Evolutionary conservation across 2,888 invertebrate species (phyloP).

Genomic region (Platycheirus rosarum): DNA sequence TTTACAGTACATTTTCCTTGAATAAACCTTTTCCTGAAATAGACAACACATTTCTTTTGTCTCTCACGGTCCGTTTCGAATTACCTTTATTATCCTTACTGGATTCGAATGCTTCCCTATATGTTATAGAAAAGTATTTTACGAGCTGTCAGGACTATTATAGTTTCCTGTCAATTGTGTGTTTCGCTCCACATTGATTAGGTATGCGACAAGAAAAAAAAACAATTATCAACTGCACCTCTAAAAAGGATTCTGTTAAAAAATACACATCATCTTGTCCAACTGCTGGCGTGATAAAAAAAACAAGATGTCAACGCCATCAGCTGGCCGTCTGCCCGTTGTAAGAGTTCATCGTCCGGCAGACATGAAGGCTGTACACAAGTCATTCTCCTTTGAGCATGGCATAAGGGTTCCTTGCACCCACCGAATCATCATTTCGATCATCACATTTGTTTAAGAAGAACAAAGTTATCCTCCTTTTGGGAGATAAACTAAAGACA

Average conservation of each 20-base stretch:
- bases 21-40: too few species aligned
- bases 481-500: conserved; percentile 41
- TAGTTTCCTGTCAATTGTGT: conserved; percentile 53
- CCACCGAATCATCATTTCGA: conserved; percentile 71
- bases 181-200: conserved; percentile 18
- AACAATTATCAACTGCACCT: conserved; percentile 7
- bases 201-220: conserved; percentile 12
- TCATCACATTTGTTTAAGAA: conserved; percentile 55
- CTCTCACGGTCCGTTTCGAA: too few species aligned
- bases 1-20: too few species aligned
- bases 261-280: conserved; percentile 53
- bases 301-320: conserved; percentile 72
- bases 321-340: conserved; percentile 70
- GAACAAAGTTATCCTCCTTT: conserved; percentile 15
- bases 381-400: conserved; percentile 66
- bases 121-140: too few species aligned
- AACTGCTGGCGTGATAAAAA: conserved; percentile 69
- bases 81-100: too few species aligned
- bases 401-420: conserved; percentile 70
- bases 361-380: conserved; percentile 66
- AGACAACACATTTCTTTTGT: too few species aligned
- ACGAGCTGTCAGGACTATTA: conserved; percentile 33
- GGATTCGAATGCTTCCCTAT: too few species aligned
- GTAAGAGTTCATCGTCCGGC: conserved; percentile 72
- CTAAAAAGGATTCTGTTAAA: conserved; percentile 41